A percentile compares a stretch with the other conserved stretches of the same genome.
Evolutionary conservation across 2,113 vertebrate genomes (phyloP).

Genomic region (Xyliphius kryptos): DNA sequence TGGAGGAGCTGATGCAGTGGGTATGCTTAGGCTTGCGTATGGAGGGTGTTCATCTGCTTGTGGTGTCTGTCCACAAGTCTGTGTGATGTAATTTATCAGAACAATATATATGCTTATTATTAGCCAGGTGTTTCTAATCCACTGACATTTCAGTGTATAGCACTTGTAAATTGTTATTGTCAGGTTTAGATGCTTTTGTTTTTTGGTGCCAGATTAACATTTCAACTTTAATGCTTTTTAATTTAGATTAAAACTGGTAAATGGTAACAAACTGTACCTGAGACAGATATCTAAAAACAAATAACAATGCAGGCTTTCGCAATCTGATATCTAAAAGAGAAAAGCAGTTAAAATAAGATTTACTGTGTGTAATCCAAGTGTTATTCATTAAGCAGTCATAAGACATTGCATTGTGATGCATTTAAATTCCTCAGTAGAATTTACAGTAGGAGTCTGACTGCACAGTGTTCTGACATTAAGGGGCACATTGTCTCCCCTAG

Average conservation of each 20-base stretch:
- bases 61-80: too few relatives aligned
- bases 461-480: slow-evolving; percentile 50
- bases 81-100: too few relatives aligned
- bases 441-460: slow-evolving; percentile 40
- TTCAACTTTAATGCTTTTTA: neutral
- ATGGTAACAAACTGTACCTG: slow-evolving; percentile 31
- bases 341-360: slow-evolving; percentile 3
- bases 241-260: slow-evolving; percentile 8
- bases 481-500: neutral
- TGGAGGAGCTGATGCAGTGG: too few relatives aligned
- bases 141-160: too few relatives aligned
- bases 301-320: slow-evolving; percentile 2
- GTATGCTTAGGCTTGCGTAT: too few relatives aligned
- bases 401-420: slow-evolving; percentile 9
- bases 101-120: too few relatives aligned
- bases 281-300: slow-evolving; percentile 16
- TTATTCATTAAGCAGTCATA: slow-evolving; percentile 6
- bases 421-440: slow-evolving; percentile 35
- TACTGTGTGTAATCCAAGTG: neutral
- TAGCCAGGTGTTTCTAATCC: too few relatives aligned
- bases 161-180: too few relatives aligned
- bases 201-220: neutral
- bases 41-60: too few relatives aligned
- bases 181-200: neutral
- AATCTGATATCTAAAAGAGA: slow-evolving; percentile 15